Evolutionary conservation across 1,140 invertebrate species (phyloP), one percentile per base, ranked within the genome.

Genomic region (Sitophilus oryzae): DNA sequence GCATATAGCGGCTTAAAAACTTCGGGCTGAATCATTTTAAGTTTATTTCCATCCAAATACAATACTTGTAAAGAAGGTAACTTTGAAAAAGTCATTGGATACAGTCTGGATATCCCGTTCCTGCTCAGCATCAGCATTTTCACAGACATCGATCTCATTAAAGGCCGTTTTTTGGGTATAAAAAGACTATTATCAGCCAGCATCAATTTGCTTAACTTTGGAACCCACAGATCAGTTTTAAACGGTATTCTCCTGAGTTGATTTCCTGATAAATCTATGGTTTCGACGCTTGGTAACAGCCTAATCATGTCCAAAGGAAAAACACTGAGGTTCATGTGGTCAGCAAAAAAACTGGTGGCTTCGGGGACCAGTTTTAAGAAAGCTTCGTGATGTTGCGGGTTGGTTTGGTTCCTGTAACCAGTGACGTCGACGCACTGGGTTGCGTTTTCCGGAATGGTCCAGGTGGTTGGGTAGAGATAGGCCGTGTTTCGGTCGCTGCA

Each of bases 371-470:
- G 37, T 38, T 25, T n/a, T 30, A 56, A 56, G 25, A 62, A 61
- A 36, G 49, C 46, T 38, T 22, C 45, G 16, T 45, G 35, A 8
- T 52, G 25, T 19, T 21, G 25, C 21, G 42, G 15, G 42, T 60
- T 35, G 36, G 55, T 6, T 6, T 30, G 49, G 53, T 55, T 35
- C 4, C 16, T 18, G 47, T 52, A 30, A n/a, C 49, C 50, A 9
- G 56, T 66, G 37, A 69, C 49, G 43, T 67, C 65, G 16, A 67
- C 56, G 21, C 67, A 68, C 37, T 63, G 52, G 2, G 61, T 49
- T 38, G 15, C 21, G 21, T 65, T 56, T 16, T 54, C 14, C 11
- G 61, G 60, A 15, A 63, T 47, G 37, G 25, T 53, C 47, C 53
- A 58, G 19, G 35, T 43, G n/a, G 19, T 47, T 2, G 50, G 36